Evolutionary conservation across 1,140 invertebrate species (phyloP), one percentile per base, ranked within the genome.

Genomic region (Sminthurides bifidus): DNA sequence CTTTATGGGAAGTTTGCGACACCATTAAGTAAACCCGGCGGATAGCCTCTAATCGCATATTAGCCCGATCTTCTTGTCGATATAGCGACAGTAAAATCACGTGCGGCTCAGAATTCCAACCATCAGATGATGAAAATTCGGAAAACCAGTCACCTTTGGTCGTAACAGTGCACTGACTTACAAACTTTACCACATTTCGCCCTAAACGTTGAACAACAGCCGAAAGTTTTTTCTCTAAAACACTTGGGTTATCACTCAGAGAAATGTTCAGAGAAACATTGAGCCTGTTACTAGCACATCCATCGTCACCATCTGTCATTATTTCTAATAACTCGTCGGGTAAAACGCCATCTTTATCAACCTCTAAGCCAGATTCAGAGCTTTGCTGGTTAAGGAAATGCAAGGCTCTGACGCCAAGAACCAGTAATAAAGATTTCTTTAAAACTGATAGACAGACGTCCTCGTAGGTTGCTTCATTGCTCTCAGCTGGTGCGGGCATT

Each of bases 21-120:
- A 60, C 52, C 8, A 65, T 27, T 31, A 55, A 23, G 23, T 52
- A 57, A 31, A 65, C 56, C 33, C 49, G 45, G 12, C 30, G 31
- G 1, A 65, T 23, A 12, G 63, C 63, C 37, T 60, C 57, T 10
- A 56, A 41, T 53, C 62, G 27, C 33, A 52, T 26, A 45, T 59
- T 56, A 40, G 52, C 60, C 24, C 64, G 33, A 33, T 58, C 50
- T 24, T 63, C 30, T 4, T 56, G 58, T 17, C 52, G 44, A 26
- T 35, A 52, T 35, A 65, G 41, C 2, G 64, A 54, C 19, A 23
- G 14, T 2, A 65, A 15, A 6, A 63, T n/a, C 38, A 44, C 21
- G 1, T 33, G 12, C 1, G 58, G 54, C 15, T 63, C 57, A 4
- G 61, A 54, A 26, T 40, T 50, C 46, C 53, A 63, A 1, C 51